Evolutionary conservation across 2,797 vertebrate species (phyloP).

Genomic region (Zalophus californianus): DNA sequence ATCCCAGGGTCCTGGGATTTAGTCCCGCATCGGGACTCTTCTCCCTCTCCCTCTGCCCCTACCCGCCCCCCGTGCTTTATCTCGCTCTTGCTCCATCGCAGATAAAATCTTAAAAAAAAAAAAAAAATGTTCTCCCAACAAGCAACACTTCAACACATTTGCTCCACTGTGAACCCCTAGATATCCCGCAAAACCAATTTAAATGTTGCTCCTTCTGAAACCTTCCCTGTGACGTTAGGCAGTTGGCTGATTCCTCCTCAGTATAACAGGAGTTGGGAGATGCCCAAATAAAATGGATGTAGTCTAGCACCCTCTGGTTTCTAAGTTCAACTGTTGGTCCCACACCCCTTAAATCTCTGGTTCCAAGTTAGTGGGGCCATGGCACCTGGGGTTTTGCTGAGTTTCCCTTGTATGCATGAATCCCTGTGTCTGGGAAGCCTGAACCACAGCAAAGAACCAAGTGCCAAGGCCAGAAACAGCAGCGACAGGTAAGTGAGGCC

Average conservation of each 20-base stretch:
- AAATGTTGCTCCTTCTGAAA: neutral
- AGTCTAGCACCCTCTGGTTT: neutral
- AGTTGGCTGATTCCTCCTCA: neutral
- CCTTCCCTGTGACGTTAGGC: neutral
- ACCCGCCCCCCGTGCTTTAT: no score
- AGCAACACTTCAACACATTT: neutral
- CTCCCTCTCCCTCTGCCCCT: no score
- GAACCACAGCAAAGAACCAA: neutral
- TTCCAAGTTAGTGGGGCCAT: slow-evolving; percentile 28
- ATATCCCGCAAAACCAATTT: neutral
- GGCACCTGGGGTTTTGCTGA: neutral
- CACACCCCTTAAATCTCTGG: neutral
- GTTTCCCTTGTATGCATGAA: neutral
- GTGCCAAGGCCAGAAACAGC: neutral
- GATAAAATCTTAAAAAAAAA: no score
- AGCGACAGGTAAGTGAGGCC: neutral
- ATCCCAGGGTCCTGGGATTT: no score
- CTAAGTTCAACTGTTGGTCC: neutral
- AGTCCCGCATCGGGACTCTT: no score
- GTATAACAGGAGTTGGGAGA: neutral
- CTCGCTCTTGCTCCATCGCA: no score
- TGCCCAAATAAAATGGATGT: neutral
- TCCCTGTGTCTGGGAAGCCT: neutral
- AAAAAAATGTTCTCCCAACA: neutral
- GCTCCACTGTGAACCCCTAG: neutral